Percentiles rank a stretch among this genome's conserved stretches.
Conservation (phyloP, 1,140 invertebrate species). For the Leptinotarsa texana region DNA sequence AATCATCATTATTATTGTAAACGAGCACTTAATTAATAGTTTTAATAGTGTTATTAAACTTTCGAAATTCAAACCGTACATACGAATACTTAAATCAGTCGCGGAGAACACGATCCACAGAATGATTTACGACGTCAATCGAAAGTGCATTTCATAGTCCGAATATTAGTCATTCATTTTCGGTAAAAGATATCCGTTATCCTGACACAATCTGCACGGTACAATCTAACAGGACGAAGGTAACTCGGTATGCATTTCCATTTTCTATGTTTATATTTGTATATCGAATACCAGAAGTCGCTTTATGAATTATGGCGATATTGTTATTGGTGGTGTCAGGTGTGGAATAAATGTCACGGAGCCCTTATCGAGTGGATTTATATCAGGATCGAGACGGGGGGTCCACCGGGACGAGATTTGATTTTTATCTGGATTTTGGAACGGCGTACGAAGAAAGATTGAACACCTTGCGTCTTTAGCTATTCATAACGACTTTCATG, state of each 20-base stretch:
- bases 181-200: neutral
- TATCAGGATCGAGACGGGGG: slow-evolving; percentile 24
- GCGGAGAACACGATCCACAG: no score
- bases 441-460: slow-evolving; percentile 24
- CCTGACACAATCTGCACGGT: slow-evolving; percentile 3
- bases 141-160: neutral
- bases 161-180: neutral
- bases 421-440: slow-evolving; percentile 27
- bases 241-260: slow-evolving; percentile 1
- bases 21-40: no score
- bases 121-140: no score
- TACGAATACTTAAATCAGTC: no score
- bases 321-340: slow-evolving; percentile 19
- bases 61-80: no score
- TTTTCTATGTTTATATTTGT: slow-evolving; percentile 8
- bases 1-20: no score
- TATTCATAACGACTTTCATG: neutral
- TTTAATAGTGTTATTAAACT: no score
- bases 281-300: neutral
- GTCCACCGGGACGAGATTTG: slow-evolving; percentile 22
- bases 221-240: neutral
- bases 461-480: neutral
- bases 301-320: slow-evolving; percentile 15
- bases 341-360: slow-evolving; percentile 30
- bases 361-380: slow-evolving; percentile 26